Base-by-base conservation (phyloP, 2,113 vertebrate species). In the Eptesicus fuscus region DNA sequence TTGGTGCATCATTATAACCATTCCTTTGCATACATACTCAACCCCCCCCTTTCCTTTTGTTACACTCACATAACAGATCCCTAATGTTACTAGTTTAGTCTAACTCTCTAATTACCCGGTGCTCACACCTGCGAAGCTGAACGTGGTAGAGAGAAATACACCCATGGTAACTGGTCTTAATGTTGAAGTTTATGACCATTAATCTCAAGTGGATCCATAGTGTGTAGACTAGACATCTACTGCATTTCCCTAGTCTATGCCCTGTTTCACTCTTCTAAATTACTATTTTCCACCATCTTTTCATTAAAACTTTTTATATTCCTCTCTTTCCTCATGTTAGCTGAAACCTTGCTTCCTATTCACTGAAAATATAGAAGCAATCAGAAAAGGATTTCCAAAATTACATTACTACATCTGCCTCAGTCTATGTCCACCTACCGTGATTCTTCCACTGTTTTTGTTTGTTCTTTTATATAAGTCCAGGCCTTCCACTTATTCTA, bases 171-270 rank as follows among this genome's bases (percentile, higher is more conserved):
- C 49, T 86, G 16, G 59, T 82, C 42, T 77, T 91, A 85, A 61
- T 28, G 51, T 83, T 91, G 79, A 87, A 94, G 49, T 92, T 89
- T 77, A 53, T 79, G 65, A 90, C 53, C 56, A 61, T 47, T 94
- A 9, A 88, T 83, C 49, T 87, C 47, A 85, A 53, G 73, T 61
- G 35, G 37, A 47, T 49, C 30, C 11, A 5, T 77, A 51, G 30
- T n/a, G 30, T 77, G 44, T 49, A 49, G 44, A 77, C 17, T 77
- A n/a, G 30, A 77, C 74, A 77, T 49, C 16, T 44, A 47, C 2
- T 49, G 30, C 30, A 51, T 77, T 51, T 77, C 74, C 30, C 30
- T 77, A 59, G 18, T 84, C 65, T 61, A 1, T 90, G 37, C n/a
- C 14, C 61, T 76, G 30, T 86, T 92, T 80, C 23, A 77, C 10